These are phyloP conservation scores for Anarhynchus alexandrinus DNA, from an alignment of 2,113 vertebrate species.

Conservation along the genomic window DNA sequence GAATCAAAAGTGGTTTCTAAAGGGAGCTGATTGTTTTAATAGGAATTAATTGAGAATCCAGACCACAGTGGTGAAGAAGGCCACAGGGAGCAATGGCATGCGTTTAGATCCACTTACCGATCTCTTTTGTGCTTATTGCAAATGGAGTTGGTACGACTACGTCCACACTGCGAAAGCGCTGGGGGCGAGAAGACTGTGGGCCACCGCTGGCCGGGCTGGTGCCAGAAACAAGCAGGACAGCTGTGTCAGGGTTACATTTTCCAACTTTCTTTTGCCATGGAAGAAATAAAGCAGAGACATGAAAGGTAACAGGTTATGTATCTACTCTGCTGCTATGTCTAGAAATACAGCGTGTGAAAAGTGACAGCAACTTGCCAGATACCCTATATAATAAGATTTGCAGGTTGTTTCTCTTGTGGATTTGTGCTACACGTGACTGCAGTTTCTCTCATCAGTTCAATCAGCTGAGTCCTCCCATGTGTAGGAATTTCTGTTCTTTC, in stretches of 20 bases:
- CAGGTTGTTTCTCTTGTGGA: not conserved
- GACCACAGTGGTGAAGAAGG: not conserved
- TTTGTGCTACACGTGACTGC: not conserved
- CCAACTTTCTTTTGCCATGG: not conserved
- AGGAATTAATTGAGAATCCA: constrained; percentile 40
- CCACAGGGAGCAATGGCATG: not conserved
- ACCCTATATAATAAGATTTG: not conserved
- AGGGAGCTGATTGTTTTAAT: constrained; percentile 17
- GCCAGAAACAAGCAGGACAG: not conserved
- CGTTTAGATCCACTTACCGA: not conserved
- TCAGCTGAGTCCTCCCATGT: not conserved
- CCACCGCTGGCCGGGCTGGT: not conserved
- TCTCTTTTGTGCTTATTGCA: not conserved
- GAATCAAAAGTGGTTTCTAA: not conserved
- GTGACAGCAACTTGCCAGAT: not conserved
- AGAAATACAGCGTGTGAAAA: not conserved
- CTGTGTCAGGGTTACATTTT: not conserved
- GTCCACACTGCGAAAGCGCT: not conserved
- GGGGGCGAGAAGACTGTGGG: not conserved
- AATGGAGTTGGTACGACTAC: not conserved
- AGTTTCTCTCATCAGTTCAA: not conserved
- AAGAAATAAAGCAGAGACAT: not conserved
- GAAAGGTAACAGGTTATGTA: not conserved
- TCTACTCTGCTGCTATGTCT: not conserved
- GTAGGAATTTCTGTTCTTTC: not conserved